phyloP scores from a whole-genome alignment of 2,888 invertebrate species.

The Hyposoter dolosus region DNA sequence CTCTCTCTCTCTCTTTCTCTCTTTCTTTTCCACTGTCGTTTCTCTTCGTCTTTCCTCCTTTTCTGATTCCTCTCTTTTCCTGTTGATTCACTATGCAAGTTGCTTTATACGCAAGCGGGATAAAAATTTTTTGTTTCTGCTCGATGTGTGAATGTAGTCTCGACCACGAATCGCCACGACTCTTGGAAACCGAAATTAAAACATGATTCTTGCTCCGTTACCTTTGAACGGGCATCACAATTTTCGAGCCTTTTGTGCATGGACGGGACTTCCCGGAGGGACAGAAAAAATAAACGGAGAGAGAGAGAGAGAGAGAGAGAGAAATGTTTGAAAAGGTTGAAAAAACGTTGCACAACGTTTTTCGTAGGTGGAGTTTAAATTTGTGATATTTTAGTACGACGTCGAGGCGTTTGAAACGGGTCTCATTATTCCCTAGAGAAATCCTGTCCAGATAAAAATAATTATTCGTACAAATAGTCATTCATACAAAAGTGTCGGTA shows the following conservation, averaged over 20 bases:
- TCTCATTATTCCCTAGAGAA: background rate
- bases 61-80: background rate
- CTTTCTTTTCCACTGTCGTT: background rate
- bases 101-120: background rate
- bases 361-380: constrained; percentile 4
- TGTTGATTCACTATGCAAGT: background rate
- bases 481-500: background rate
- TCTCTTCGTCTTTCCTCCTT: background rate
- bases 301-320: background rate
- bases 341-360: background rate
- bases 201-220: constrained; percentile 20
- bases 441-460: background rate
- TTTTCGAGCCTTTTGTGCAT: constrained; percentile 23
- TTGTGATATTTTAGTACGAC: background rate
- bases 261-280: background rate
- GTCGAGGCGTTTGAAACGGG: background rate
- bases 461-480: background rate
- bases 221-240: constrained; percentile 40
- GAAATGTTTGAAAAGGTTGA: background rate
- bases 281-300: background rate
- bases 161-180: constrained; percentile 10
- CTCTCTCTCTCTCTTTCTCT: constrained; percentile 8
- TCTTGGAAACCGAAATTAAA: constrained; percentile 41
- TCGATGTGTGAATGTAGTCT: constrained; percentile 46
- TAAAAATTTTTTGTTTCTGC: constrained; percentile 36